Evolutionary conservation across 2,113 vertebrate species (phyloP).

Genomic region (Petrocephalus zakoni): DNA sequence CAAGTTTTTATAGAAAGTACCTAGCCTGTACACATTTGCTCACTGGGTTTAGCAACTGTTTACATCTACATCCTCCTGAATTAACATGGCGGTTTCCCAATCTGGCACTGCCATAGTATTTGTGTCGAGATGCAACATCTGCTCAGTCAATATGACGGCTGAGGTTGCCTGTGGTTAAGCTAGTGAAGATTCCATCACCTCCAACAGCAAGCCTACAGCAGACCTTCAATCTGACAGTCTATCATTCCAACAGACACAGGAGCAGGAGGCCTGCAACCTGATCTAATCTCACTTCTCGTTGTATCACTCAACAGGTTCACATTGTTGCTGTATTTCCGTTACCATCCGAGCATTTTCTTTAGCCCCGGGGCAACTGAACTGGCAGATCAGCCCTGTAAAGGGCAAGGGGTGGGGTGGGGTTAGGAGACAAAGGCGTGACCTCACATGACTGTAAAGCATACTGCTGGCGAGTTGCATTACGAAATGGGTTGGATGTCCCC

Average conservation of each 20-base stretch:
- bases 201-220: slow-evolving; percentile 29
- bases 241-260: slow-evolving; percentile 31
- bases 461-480: slow-evolving; percentile 39
- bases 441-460: slow-evolving; percentile 51
- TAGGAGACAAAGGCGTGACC: slow-evolving; percentile 44
- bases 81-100: neutral
- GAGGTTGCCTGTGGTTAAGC: neutral
- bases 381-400: slow-evolving; percentile 20
- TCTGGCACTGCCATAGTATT: neutral
- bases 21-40: neutral
- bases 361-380: slow-evolving; percentile 36
- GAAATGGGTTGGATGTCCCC: slow-evolving; percentile 25
- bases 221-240: slow-evolving; percentile 30
- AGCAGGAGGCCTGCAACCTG: slow-evolving; percentile 46
- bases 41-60: neutral
- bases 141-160: neutral
- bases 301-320: slow-evolving; percentile 53
- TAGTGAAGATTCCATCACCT: slow-evolving; percentile 16
- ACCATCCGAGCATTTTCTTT: slow-evolving; percentile 41
- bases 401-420: slow-evolving; percentile 18
- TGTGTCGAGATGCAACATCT: neutral
- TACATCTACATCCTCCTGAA: neutral
- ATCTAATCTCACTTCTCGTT: slow-evolving; percentile 38
- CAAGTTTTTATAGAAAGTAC: neutral
- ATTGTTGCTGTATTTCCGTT: slow-evolving; percentile 57